Percentiles rank a stretch among this genome's conserved stretches.
phyloP scores from a whole-genome alignment of 1,140 invertebrate genomes.

The Aradophagus sp. region DNA sequence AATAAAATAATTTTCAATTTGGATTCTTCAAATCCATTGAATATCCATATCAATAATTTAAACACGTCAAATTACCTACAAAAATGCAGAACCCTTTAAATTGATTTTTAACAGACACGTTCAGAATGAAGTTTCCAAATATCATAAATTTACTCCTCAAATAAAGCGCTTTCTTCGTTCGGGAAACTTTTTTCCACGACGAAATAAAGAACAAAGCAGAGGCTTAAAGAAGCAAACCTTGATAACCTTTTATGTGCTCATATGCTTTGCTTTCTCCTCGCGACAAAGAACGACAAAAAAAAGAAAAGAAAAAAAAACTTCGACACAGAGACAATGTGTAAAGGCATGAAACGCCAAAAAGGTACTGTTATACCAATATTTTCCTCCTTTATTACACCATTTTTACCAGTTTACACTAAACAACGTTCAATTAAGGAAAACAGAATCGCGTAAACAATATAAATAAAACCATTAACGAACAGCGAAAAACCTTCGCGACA shows the following conservation, averaged over 20 bases:
- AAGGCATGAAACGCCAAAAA: constrained; percentile 8
- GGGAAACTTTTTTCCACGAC: constrained; percentile 15
- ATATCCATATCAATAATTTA: constrained; percentile 6
- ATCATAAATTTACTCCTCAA: constrained; percentile 33
- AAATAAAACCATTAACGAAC: too few species aligned
- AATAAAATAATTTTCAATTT: constrained; percentile 5
- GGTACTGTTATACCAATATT: constrained; percentile 32
- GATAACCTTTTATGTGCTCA: constrained; percentile 41
- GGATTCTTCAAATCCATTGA: not conserved
- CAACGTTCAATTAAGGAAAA: too few species aligned
- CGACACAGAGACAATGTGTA: constrained; percentile 10
- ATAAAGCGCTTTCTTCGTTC: constrained; percentile 30
- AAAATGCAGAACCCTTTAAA: constrained; percentile 23
- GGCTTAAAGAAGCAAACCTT: constrained; percentile 24
- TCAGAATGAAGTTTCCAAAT: constrained; percentile 1
- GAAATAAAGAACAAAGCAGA: constrained; percentile 17
- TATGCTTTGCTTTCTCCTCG: constrained; percentile 39
- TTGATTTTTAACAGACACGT: constrained; percentile 2
- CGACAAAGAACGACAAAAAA: too few species aligned
- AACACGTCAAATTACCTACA: not conserved
- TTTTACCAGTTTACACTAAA: constrained; percentile 1
- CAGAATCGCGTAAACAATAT: too few species aligned
- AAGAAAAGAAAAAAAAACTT: constrained; percentile 20
- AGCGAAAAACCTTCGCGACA: too few species aligned
- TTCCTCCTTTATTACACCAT: constrained; percentile 15